Percentiles rank a stretch among this genome's conserved stretches.
Evolutionary conservation across 2,797 vertebrate species (phyloP).

Genomic region (Mormyrus proboscirostris): DNA sequence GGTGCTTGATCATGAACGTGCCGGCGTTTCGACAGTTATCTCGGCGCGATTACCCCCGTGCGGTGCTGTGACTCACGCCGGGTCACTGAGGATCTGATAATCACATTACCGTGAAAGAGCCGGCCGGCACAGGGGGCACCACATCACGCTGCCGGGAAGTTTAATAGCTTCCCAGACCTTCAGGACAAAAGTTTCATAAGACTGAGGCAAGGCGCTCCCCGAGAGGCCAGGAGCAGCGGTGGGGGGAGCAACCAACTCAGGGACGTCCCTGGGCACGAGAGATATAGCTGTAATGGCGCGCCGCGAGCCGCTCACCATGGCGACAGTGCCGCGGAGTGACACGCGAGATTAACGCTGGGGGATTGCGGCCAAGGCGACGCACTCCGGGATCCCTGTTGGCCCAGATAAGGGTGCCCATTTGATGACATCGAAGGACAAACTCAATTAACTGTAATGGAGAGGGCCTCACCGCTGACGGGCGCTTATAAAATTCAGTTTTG

Average conservation of each 20-base stretch:
- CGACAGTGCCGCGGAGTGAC: slow-evolving; percentile 31
- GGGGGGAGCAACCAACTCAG: background rate
- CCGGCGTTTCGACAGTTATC: background rate
- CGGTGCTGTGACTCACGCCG: background rate
- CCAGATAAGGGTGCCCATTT: slow-evolving; percentile 47
- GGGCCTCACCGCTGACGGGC: slow-evolving; percentile 38
- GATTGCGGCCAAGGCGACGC: slow-evolving; percentile 35
- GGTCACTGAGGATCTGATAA: slow-evolving; percentile 6
- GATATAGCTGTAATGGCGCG: background rate
- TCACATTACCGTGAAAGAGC: background rate
- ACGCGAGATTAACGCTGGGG: slow-evolving; percentile 40
- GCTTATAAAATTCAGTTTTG: slow-evolving; percentile 47
- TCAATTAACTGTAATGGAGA: slow-evolving; percentile 54
- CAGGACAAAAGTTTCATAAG: background rate
- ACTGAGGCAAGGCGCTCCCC: background rate
- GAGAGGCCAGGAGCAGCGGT: background rate
- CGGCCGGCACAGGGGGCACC: background rate
- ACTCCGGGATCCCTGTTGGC: slow-evolving; percentile 40
- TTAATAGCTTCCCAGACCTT: slow-evolving; percentile 13
- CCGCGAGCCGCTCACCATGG: slow-evolving; percentile 3
- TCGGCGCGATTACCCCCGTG: background rate
- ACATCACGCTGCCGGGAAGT: background rate
- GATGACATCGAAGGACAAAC: slow-evolving; percentile 51
- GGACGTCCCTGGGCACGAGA: background rate
- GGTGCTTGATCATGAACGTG: background rate